Evolutionary conservation across 1,140 invertebrate species (phyloP), one percentile per base, ranked within the genome.

Genomic region (Ylistrum balloti): DNA sequence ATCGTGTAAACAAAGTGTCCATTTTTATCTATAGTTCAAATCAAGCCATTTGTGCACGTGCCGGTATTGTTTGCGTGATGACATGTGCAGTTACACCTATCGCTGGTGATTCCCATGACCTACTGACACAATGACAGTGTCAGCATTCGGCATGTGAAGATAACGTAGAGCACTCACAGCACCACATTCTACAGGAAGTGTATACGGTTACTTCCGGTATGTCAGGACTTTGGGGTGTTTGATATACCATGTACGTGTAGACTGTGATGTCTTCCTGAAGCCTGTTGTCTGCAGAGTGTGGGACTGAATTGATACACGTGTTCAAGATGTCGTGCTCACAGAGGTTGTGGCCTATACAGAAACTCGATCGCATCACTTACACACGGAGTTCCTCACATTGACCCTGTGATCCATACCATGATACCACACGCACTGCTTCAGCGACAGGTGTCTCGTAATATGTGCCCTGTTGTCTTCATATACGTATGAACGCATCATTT

Each of bases 141-240:
- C 22, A 17, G 22, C 45, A 74, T 9, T 17, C 41, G 9, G 17
- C 41, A 45, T 45, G 17, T 45, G 17, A 1, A 45, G 41, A 45
- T 45, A 74, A 74, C 56, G 3, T n/a, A 17, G 11, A 28, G n/a
- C 56, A 74, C n/a, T 45, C 17, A 45, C 56, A 28, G 56, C n/a
- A 28, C 56, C n/a, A 28, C 22, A 74, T n/a, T 3, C 1, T 7
- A 74, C 56, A 28, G 56, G 56, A 74, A 74, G 56, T n/a, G 56
- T n/a, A 28, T 74, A 17, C 56, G n/a, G 56, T 74, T 74, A 74
- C 56, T 74, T 74, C 56, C 56, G 56, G 20, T 74, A 28, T 74
- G 56, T 17, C 1, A 28, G 7, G 45, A 28, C 3, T 74, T 74
- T 11, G 56, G 15, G 56, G n/a, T 22, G n/a, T n/a, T 22, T 17